Conservation (phyloP, 1,140 invertebrate species). For the Babylonia areolata region DNA sequence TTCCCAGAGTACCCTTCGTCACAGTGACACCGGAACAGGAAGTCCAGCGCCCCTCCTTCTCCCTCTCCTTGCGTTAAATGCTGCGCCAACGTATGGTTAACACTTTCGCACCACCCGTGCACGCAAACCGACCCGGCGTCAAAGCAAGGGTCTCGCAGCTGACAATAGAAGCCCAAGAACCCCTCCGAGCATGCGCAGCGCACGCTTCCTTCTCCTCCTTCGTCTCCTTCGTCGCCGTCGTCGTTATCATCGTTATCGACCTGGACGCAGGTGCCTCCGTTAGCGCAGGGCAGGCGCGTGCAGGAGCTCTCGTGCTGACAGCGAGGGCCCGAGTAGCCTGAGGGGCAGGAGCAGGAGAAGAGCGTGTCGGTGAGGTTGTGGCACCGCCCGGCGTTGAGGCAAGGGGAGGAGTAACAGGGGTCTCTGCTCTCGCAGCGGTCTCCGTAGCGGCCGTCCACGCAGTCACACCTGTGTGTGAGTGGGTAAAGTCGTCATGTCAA, state of each 20-base stretch:
- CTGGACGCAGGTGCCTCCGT: constrained; percentile 53
- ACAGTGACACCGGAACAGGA: constrained; percentile 33
- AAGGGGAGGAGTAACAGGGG: constrained; percentile 62
- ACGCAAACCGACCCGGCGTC: too few relatives aligned
- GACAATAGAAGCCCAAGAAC: constrained; percentile 54
- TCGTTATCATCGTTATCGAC: too few relatives aligned
- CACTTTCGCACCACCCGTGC: not conserved
- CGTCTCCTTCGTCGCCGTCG: too few relatives aligned
- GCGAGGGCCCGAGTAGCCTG: constrained; percentile 51
- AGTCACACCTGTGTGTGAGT: constrained; percentile 63
- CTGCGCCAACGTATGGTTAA: not conserved
- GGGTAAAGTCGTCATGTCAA: too few relatives aligned
- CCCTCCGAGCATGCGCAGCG: constrained; percentile 52
- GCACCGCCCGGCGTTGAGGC: too few relatives aligned
- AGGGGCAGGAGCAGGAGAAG: constrained; percentile 59
- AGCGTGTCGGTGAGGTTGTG: constrained; percentile 79
- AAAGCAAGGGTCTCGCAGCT: constrained; percentile 40
- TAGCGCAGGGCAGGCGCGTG: constrained; percentile 54
- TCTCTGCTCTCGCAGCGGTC: constrained; percentile 53
- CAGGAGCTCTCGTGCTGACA: constrained; percentile 57
- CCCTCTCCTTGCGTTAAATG: not conserved
- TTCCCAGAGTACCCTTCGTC: constrained; percentile 19
- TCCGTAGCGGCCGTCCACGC: constrained; percentile 57
- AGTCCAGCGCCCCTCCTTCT: not conserved
- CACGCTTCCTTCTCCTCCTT: constrained; percentile 8